Percentiles rank a stretch among this genome's conserved stretches.
phyloP scores from a whole-genome alignment of 2,888 invertebrate species.

The Zhuqinia jingwanae region DNA sequence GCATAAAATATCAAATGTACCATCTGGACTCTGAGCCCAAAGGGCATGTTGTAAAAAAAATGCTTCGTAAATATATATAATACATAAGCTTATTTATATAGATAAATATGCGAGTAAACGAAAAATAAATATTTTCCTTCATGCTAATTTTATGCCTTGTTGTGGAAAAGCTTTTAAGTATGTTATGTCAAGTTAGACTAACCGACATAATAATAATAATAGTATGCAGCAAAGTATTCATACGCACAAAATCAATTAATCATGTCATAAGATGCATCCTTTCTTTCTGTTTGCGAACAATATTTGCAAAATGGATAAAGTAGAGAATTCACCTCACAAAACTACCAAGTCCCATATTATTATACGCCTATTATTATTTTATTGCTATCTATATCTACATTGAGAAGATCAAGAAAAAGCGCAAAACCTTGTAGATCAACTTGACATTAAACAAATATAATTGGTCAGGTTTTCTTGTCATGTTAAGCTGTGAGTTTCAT shows the following conservation, averaged over 20 bases:
- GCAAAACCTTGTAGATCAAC: constrained; percentile 17
- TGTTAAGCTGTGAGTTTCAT: neutral
- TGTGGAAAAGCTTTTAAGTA: neutral
- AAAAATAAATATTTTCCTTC: no score
- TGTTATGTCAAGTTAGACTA: constrained; percentile 15
- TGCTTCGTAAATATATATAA: no score
- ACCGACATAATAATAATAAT: neutral
- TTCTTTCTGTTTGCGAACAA: no score
- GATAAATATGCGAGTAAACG: no score
- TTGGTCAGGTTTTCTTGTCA: neutral
- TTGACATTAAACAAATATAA: neutral
- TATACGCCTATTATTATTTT: no score
- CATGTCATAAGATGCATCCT: no score
- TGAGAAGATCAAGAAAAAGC: constrained; percentile 6
- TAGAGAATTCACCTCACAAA: no score
- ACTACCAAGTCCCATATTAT: neutral
- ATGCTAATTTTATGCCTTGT: no score
- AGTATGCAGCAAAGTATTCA: no score
- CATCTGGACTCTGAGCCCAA: constrained; percentile 1
- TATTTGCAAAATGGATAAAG: no score
- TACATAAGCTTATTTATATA: no score
- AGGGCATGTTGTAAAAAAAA: neutral
- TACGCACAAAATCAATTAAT: constrained; percentile 33
- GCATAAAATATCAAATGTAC: no score
- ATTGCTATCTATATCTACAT: neutral